These are phyloP conservation scores for Acanthisitta chloris DNA, from an alignment of 2,113 vertebrate genomes.

Conservation along the genomic window DNA sequence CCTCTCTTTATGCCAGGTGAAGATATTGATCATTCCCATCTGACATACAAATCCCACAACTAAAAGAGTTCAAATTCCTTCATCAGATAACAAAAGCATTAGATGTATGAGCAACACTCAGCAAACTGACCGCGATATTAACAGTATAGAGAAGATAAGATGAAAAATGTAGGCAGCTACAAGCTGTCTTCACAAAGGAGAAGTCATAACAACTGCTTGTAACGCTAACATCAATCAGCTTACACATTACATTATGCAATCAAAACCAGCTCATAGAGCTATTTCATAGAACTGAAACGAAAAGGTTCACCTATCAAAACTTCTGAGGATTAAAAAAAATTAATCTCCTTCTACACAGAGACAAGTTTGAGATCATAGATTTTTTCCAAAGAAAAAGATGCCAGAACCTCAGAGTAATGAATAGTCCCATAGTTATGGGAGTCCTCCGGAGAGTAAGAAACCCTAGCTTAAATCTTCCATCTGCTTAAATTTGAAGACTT, in stretches of 20 bases:
- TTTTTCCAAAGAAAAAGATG: not conserved
- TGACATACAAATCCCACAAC: not conserved
- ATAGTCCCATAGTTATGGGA: not conserved
- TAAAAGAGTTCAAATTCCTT: not conserved
- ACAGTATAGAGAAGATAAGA: not conserved
- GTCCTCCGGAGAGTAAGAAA: not conserved
- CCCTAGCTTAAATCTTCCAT: not conserved
- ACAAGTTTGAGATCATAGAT: not conserved
- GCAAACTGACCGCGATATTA: not conserved
- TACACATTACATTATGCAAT: not conserved
- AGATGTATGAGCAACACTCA: not conserved
- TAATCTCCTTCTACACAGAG: not conserved
- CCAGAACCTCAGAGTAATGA: not conserved
- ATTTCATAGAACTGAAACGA: not conserved
- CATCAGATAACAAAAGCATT: not conserved
- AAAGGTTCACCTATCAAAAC: not conserved
- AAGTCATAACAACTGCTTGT: not conserved
- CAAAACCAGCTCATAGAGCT: not conserved
- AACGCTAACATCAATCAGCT: not conserved
- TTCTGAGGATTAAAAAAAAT: not conserved
- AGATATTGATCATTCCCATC: not conserved
- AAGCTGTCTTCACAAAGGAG: not conserved
- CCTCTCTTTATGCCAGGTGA: conserved; percentile 37
- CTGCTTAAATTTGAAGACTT: not conserved
- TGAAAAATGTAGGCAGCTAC: not conserved